These are phyloP conservation scores for Pseudomugil tenellus DNA, from an alignment of 2,797 vertebrate genomes.

Conservation along the genomic window DNA sequence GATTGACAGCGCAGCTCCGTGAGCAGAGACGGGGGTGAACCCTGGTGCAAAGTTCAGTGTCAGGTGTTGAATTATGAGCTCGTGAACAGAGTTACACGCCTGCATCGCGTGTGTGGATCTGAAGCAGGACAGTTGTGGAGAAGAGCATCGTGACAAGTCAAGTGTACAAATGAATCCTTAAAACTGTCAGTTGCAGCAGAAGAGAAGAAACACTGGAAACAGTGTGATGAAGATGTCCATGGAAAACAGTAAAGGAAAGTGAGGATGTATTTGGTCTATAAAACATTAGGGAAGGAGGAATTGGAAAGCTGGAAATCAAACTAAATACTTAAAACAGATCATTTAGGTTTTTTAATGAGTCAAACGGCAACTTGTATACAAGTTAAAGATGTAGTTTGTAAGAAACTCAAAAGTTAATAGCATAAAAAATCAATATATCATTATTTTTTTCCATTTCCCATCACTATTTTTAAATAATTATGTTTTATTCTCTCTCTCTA, in stretches of 20 bases:
- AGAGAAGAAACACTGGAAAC: too few relatives aligned
- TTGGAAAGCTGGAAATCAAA: neutral
- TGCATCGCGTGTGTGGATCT: neutral
- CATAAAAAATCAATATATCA: too few relatives aligned
- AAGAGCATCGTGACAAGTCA: neutral
- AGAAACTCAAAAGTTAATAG: neutral
- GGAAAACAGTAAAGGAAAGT: neutral
- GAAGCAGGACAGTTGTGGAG: neutral
- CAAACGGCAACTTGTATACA: neutral
- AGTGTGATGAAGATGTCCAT: neutral
- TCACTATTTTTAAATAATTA: too few relatives aligned
- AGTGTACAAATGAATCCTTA: neutral
- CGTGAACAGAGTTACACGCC: neutral
- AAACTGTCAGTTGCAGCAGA: neutral
- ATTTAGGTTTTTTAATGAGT: neutral
- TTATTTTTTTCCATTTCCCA: too few relatives aligned
- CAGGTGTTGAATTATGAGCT: neutral
- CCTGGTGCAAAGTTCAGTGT: neutral
- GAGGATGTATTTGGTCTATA: neutral
- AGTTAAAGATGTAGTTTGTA: neutral
- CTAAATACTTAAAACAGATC: neutral
- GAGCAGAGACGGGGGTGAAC: constrained; percentile 1
- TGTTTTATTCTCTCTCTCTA: too few relatives aligned
- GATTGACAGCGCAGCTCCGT: constrained; percentile 8
- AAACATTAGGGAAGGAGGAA: neutral